Base-by-base conservation (phyloP, 2,113 vertebrate genomes). In the Protomyctophum bolini region DNA sequence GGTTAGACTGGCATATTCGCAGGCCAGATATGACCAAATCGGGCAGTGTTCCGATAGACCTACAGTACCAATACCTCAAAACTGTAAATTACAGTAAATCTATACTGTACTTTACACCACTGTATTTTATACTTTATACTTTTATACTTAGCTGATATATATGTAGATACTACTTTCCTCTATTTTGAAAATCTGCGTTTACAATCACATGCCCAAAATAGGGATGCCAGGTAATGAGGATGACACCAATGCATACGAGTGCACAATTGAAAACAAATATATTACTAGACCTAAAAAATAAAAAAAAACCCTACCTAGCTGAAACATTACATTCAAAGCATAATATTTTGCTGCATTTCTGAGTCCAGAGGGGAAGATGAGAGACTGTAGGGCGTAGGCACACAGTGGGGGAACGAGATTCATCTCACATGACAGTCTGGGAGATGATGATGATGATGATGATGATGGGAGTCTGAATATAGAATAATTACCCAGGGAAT, bases 381-480 rank as follows among this genome's bases (percentile, higher is more conserved):
- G 49, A 51, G 10, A 47, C 63, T 50, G 75, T 48, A n/a, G 70
- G 29, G 15, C 2, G 75, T 48, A 10, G 70, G 29, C 33, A 4
- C 21, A 28, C 61, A 33, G 67, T 45, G 29, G 59, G 65, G 72
- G 65, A 41, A 50, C 4, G 4, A 63, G 60, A 58, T 50, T 70
- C 51, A 54, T 54, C 51, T 65, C 55, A 50, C 56, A 69, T 63
- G 21, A 75, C 33, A 41, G 33, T 41, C 33, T 41, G 33, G 33
- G 33, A 41, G 33, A 41, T 41, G 33, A 21, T 21, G 21, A 21
- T 21, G 21, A 21, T 21, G 21, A 21, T 21, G 21, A 21, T 21
- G 21, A 21, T 21, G 70, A 64, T 65, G 46, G 65, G 56, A 33
- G 41, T 52, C 15, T 80, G 48, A 70, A 71, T 78, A 61, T 67